Evolutionary conservation across 2,888 invertebrate genomes (phyloP).

Genomic region (Oscheius sp.): DNA sequence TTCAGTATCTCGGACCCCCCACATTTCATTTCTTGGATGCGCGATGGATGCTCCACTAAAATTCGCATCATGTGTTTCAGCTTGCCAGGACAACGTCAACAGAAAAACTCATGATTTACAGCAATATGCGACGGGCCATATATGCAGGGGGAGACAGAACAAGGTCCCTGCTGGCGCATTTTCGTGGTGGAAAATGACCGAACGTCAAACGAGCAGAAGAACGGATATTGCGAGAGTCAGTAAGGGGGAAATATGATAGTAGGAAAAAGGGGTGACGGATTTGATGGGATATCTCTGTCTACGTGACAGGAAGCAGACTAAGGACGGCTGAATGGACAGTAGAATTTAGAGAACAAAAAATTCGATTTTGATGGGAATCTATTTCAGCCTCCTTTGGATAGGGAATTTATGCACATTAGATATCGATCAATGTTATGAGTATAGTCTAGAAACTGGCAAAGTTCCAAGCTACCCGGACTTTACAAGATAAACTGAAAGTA

Average conservation of each 20-base stretch:
- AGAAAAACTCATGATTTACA: slow-evolving; percentile 33
- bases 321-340: too few relatives aligned
- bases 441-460: too few relatives aligned
- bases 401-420: too few relatives aligned
- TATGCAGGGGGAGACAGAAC: slow-evolving; percentile 6
- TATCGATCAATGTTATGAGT: too few relatives aligned
- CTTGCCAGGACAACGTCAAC: slow-evolving; percentile 30
- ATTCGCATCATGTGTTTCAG: slow-evolving; percentile 30
- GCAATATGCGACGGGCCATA: slow-evolving; percentile 24
- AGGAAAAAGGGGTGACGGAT: slow-evolving; percentile 3
- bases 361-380: background rate
- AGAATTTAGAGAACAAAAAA: too few relatives aligned
- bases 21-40: slow-evolving; percentile 11
- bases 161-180: slow-evolving; percentile 34
- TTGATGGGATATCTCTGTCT: background rate
- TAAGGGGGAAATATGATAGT: slow-evolving; percentile 3
- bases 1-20: slow-evolving; percentile 13
- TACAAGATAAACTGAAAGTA: too few relatives aligned
- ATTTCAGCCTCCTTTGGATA: too few relatives aligned
- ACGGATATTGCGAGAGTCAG: slow-evolving; percentile 27
- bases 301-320: too few relatives aligned
- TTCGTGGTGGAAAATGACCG: slow-evolving; percentile 20
- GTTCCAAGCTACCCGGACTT: too few relatives aligned
- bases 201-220: slow-evolving; percentile 30
- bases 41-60: slow-evolving; percentile 20